These are phyloP conservation scores for Drosophila ananassae DNA, from an alignment of 1,140 invertebrate species.

Conservation along the genomic window DNA sequence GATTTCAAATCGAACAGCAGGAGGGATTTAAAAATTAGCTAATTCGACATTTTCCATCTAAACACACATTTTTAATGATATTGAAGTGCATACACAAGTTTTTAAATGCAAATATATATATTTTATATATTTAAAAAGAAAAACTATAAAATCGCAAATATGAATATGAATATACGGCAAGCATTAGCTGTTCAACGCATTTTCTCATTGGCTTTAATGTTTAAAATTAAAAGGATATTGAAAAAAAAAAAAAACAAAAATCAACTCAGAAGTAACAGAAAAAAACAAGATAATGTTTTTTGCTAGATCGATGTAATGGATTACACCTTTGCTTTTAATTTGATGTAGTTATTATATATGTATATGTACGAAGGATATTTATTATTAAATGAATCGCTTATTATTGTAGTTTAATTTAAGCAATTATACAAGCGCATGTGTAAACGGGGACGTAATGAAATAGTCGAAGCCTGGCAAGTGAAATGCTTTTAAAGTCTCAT, in stretches of 20 bases:
- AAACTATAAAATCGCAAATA: constrained; percentile 68
- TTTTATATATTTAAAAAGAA: constrained; percentile 82
- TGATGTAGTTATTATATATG: constrained; percentile 72
- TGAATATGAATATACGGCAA: constrained; percentile 56
- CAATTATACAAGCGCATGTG: constrained; percentile 74
- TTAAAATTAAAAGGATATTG: constrained; percentile 48
- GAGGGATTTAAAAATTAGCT: constrained; percentile 49
- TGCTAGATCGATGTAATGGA: constrained; percentile 61
- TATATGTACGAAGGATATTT: constrained; percentile 62
- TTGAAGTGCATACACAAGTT: constrained; percentile 70
- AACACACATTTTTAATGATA: constrained; percentile 68
- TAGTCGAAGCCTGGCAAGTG: constrained; percentile 72
- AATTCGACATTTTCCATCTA: constrained; percentile 68
- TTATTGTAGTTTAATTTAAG: constrained; percentile 83
- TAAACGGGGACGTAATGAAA: constrained; percentile 50
- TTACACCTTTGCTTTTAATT: constrained; percentile 67
- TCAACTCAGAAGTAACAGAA: background rate
- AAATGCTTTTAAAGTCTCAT: constrained; percentile 82
- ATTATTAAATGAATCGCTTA: constrained; percentile 78
- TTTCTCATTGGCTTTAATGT: constrained; percentile 80
- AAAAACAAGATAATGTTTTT: constrained; percentile 27
- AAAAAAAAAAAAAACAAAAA: constrained; percentile 16
- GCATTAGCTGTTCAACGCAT: constrained; percentile 67
- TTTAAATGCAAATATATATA: constrained; percentile 71
- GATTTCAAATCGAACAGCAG: constrained; percentile 46